phyloP scores from a whole-genome alignment of 2,113 vertebrate genomes.

The Elachura formosa region DNA sequence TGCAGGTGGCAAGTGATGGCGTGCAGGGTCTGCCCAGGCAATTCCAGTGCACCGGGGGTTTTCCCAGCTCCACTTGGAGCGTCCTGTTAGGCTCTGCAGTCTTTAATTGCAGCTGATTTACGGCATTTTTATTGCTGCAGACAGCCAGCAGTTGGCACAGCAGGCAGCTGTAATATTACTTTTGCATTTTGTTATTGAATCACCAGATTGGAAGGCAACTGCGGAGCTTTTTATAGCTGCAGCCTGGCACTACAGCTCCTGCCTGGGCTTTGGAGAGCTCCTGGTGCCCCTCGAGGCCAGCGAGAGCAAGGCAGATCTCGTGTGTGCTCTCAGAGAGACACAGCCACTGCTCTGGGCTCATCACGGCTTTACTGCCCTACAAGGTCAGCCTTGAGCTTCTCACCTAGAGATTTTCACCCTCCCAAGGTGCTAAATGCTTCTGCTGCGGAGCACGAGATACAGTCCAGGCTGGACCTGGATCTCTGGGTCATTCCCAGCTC shows the following conservation, averaged over 20 bases:
- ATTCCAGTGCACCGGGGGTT: not conserved
- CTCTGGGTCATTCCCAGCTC: accelerated
- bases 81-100: not conserved
- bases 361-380: accelerated
- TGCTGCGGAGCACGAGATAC: not conserved
- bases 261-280: not conserved
- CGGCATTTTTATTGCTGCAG: constrained; percentile 35
- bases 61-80: not conserved
- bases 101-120: constrained; percentile 51
- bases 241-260: not conserved
- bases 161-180: constrained; percentile 30
- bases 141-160: constrained; percentile 46
- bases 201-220: constrained; percentile 4
- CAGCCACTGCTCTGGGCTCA: not conserved
- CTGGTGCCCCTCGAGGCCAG: not conserved
- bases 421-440: accelerated
- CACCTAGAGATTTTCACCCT: not conserved
- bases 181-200: constrained; percentile 38
- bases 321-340: accelerated
- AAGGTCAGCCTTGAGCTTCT: accelerated
- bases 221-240: not conserved
- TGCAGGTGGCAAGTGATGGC: not conserved
- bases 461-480: accelerated
- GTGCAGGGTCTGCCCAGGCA: not conserved
- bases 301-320: accelerated